A percentile compares a stretch with the other conserved stretches of the same genome.
phyloP scores from a whole-genome alignment of 1,140 invertebrate genomes.

The Luehdorfia chinensis region DNA sequence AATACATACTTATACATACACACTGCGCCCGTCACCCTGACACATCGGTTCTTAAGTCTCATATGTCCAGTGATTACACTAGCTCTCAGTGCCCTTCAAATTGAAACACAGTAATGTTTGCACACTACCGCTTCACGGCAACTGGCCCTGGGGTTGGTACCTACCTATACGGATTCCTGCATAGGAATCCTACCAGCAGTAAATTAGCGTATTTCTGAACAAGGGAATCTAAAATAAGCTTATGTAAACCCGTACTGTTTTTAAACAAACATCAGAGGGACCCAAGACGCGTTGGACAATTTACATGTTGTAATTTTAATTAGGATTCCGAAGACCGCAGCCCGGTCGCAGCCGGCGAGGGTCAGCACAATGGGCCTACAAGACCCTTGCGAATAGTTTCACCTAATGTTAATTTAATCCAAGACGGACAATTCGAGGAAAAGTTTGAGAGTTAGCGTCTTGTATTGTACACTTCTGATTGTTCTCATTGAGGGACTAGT shows the following conservation, averaged over 20 bases:
- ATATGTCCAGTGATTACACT: too few species aligned
- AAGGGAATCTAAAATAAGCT: too few species aligned
- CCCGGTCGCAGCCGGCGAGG: constrained; percentile 22
- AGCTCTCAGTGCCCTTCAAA: too few species aligned
- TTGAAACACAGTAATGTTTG: too few species aligned
- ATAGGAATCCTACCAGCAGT: too few species aligned
- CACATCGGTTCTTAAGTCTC: too few species aligned
- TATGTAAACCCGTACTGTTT: constrained; percentile 22
- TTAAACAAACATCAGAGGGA: constrained; percentile 45
- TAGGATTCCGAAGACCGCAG: constrained; percentile 47
- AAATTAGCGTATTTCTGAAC: too few species aligned
- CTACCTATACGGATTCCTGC: too few species aligned
- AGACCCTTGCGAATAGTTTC: constrained; percentile 40
- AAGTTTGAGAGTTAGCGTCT: constrained; percentile 56
- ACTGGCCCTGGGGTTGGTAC: too few species aligned
- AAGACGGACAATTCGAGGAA: constrained; percentile 54
- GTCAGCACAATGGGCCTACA: constrained; percentile 41
- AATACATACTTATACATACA: too few species aligned
- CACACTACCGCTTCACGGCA: too few species aligned
- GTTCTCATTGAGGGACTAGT: constrained; percentile 27
- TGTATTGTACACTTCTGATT: constrained; percentile 36
- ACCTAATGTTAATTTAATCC: constrained; percentile 74
- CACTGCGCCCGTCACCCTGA: too few species aligned
- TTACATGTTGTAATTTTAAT: constrained; percentile 73
- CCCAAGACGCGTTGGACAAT: constrained; percentile 48